Percentiles rank a stretch among this genome's conserved stretches.
Evolutionary conservation across 2,113 vertebrate genomes (phyloP).

Genomic region (Strix uralensis): DNA sequence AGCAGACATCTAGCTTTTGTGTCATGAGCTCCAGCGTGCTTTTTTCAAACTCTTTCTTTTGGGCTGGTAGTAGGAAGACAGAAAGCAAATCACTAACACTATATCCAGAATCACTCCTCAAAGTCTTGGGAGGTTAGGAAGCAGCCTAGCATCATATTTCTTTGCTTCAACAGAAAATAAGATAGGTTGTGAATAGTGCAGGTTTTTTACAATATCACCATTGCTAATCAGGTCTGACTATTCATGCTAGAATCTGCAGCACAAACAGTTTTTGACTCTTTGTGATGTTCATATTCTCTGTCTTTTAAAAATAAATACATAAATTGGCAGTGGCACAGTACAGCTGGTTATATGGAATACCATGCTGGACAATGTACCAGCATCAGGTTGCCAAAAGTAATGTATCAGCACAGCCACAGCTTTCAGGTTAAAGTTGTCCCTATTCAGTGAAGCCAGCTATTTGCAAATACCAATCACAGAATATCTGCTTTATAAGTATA

Average conservation of each 20-base stretch:
- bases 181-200: neutral
- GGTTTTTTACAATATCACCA: neutral
- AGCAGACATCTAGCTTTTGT: neutral
- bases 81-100: neutral
- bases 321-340: neutral
- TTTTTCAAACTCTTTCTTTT: neutral
- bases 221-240: neutral
- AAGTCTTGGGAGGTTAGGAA: neutral
- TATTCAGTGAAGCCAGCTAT: neutral
- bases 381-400: neutral
- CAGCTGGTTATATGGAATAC: neutral
- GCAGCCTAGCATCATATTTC: neutral
- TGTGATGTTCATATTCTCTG: neutral
- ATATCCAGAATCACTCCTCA: neutral
- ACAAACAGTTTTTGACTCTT: neutral
- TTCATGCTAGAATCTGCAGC: neutral
- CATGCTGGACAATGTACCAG: neutral
- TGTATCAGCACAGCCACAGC: neutral
- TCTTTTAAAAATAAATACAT: constrained; percentile 24
- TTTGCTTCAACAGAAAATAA: neutral
- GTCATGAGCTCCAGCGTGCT: neutral
- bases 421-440: neutral
- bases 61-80: neutral
- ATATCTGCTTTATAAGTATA: neutral
- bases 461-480: neutral